These are phyloP conservation scores for Elaphurus davidianus DNA, from an alignment of 2,113 vertebrate genomes.

Conservation along the genomic window DNA sequence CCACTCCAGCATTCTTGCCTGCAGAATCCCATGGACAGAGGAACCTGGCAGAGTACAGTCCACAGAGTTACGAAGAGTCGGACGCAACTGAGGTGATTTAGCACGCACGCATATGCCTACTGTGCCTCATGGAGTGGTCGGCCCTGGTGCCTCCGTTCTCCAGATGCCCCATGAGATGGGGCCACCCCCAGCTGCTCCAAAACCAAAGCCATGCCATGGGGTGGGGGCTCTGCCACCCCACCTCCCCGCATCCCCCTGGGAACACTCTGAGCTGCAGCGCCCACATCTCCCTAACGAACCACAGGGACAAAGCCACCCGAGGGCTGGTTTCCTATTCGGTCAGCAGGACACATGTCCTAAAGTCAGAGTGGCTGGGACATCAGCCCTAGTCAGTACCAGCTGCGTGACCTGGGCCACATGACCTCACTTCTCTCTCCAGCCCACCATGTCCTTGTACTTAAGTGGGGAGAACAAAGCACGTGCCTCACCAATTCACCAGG, in stretches of 20 bases:
- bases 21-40: neutral
- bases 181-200: rapidly evolving
- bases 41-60: neutral
- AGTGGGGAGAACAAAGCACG: neutral
- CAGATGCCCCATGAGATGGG: neutral
- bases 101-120: neutral
- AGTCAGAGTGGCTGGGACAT: neutral
- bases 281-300: neutral
- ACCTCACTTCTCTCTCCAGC: neutral
- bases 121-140: neutral
- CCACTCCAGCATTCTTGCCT: neutral
- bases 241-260: neutral
- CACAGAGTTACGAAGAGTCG: neutral
- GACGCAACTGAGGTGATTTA: rapidly evolving
- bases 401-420: neutral
- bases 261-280: neutral
- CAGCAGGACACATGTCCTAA: neutral
- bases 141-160: neutral
- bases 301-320: neutral
- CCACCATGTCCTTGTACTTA: neutral
- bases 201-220: neutral
- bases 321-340: neutral
- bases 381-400: neutral
- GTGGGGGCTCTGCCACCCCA: neutral
- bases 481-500: neutral